Percentiles rank a stretch among this genome's conserved stretches.
phyloP scores from a whole-genome alignment of 2,113 vertebrate genomes.

The Atherinomorus stipes region DNA sequence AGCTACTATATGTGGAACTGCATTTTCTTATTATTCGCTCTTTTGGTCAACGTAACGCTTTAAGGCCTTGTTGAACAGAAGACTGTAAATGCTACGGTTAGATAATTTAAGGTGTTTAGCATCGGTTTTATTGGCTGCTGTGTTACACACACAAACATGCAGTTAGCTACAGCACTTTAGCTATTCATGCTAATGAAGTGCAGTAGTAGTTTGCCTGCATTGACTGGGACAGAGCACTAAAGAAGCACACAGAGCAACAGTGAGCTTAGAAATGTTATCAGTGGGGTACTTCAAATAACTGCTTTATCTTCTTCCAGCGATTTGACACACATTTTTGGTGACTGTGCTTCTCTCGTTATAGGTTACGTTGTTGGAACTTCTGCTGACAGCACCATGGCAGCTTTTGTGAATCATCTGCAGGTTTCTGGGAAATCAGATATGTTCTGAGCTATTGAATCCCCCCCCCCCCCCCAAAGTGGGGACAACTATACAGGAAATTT shows the following conservation, averaged over 20 bases:
- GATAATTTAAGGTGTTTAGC: no score
- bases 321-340: slow-evolving; percentile 8
- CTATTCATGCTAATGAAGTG: slow-evolving; percentile 37
- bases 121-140: no score
- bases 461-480: no score
- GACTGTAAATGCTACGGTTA: no score
- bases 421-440: slow-evolving; percentile 4
- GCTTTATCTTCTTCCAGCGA: slow-evolving; percentile 11
- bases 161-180: no score
- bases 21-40: no score
- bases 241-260: slow-evolving; percentile 36
- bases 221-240: slow-evolving; percentile 45
- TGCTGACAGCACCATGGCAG: background rate
- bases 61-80: no score
- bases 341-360: background rate
- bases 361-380: slow-evolving; percentile 6
- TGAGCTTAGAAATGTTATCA: slow-evolving; percentile 16
- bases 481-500: background rate
- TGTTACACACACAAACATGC: no score
- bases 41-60: no score
- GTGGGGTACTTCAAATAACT: slow-evolving; percentile 17
- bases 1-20: no score
- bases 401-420: slow-evolving; percentile 16
- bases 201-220: slow-evolving; percentile 36
- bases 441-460: background rate